phyloP scores from a whole-genome alignment of 2,888 invertebrate genomes.

The Eupithecia vulgata region DNA sequence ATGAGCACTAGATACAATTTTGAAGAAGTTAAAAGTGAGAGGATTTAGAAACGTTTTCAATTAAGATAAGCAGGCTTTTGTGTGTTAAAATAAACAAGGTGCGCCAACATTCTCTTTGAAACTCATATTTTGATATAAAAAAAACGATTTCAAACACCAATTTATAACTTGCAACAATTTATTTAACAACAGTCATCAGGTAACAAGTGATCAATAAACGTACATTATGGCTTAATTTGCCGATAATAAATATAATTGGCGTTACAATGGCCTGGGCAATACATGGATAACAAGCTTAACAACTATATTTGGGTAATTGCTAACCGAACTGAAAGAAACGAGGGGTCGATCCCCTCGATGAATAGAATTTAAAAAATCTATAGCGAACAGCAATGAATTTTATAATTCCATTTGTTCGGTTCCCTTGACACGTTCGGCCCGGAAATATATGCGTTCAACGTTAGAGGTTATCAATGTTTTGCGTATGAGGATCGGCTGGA shows the following conservation, averaged over 20 bases:
- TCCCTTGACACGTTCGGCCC: not conserved
- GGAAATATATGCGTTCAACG: not conserved
- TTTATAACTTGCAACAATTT: conserved; percentile 38
- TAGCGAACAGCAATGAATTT: not conserved
- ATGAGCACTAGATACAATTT: conserved; percentile 17
- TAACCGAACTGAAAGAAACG: not conserved
- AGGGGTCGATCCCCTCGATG: not conserved
- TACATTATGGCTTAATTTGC: conserved; percentile 34
- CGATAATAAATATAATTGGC: conserved; percentile 59
- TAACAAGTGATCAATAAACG: conserved; percentile 34
- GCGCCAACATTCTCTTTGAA: conserved; percentile 3
- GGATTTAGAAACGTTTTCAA: conserved; percentile 21
- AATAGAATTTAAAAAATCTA: not conserved
- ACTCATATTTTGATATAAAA: not conserved
- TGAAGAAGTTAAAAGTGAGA: conserved; percentile 22
- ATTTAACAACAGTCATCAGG: conserved; percentile 36
- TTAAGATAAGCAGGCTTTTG: not conserved
- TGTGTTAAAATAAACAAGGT: not conserved
- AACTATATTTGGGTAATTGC: conserved; percentile 35
- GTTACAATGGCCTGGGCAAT: conserved; percentile 53
- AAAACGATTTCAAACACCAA: conserved; percentile 13
- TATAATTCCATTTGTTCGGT: not conserved
- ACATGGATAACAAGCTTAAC: conserved; percentile 29
- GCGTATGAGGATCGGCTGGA: conserved; percentile 62
- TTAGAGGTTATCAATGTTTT: conserved; percentile 46